Evolutionary conservation across 2,797 vertebrate species (phyloP).

Genomic region (Sylvilagus floridanus): DNA sequence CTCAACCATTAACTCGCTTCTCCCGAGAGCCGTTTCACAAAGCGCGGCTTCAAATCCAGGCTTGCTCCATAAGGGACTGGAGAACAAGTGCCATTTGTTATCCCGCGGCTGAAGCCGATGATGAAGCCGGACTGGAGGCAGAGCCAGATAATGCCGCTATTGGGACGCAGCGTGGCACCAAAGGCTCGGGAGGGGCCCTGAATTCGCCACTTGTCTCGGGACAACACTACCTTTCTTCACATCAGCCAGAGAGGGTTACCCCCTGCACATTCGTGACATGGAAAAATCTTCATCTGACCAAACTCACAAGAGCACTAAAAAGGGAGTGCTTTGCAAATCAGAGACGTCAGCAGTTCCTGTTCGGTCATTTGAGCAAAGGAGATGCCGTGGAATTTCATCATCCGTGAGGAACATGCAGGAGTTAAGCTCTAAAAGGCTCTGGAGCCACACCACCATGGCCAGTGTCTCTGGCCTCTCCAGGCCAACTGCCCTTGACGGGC

Average conservation of each 20-base stretch:
- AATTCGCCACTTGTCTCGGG: constrained; percentile 4
- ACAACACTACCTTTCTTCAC: constrained; percentile 23
- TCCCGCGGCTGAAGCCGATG: background rate
- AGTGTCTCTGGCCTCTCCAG: background rate
- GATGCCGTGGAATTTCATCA: constrained; percentile 52
- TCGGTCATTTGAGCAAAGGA: constrained; percentile 57
- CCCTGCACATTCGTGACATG: background rate
- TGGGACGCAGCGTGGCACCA: background rate
- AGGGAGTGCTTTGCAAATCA: constrained; percentile 24
- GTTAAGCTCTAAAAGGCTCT: constrained; percentile 35
- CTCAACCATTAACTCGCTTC: background rate
- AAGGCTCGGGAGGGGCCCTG: background rate
- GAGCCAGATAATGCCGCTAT: constrained; percentile 43
- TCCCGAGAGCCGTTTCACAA: background rate
- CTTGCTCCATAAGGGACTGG: background rate
- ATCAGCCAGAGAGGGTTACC: background rate
- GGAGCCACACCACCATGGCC: background rate
- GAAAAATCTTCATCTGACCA: constrained; percentile 23
- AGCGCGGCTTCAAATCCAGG: constrained; percentile 7
- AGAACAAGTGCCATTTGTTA: constrained; percentile 55
- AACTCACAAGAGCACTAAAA: background rate
- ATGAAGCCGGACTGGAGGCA: background rate
- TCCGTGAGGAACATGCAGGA: constrained; percentile 59
- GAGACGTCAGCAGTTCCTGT: background rate
- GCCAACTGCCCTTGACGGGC: constrained; percentile 14